Evolutionary conservation across 1,140 invertebrate genomes (phyloP), one percentile per base, ranked within the genome.

Genomic region (Drosophila santomea): DNA sequence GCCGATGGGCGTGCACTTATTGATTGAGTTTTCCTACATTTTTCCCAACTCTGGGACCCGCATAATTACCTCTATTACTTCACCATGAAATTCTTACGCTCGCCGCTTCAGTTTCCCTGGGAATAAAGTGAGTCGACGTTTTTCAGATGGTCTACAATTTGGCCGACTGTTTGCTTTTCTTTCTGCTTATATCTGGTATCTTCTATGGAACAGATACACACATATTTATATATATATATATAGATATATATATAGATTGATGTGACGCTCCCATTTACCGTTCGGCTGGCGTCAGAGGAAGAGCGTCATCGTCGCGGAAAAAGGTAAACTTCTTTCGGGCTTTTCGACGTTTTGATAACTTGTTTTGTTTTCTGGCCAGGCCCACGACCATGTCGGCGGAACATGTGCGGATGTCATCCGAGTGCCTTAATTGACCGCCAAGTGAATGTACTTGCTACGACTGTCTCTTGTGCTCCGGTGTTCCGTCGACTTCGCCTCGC

Each of bases 51-150:
- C 38, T 17, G 17, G 39, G 15, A 58, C 72, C 78, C 79, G 64
- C 64, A 80, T 80, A 80, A 80, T 80, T 80, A 80, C 64, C 78
- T 67, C 56, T 38, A 55, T 35, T 44, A 63, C 32, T 55, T 12
- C 45, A 39, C 28, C 44, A 45, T 66, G 25, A 57, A 62, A 74
- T 66, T 83, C 74, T 75, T 83, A 43, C 56, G 63, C 52, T 69
- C 75, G 57, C 38, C 47, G 60, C 15, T 38, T 62, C 74, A 72
- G 41, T 56, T 47, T 50, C 66, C 59, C 62, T 82, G 82, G 78
- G 74, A 86, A 85, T 60, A 82, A 59, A 64, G 54, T 85, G 82
- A 85, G 82, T 82, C 82, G 75, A 85, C 82, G 61, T 32, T 74
- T 78, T 82, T 50, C 43, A 58, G 69, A 54, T 58, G 39, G 57